Base-by-base conservation (phyloP, 2,113 vertebrate species). In the Numida meleagris region DNA sequence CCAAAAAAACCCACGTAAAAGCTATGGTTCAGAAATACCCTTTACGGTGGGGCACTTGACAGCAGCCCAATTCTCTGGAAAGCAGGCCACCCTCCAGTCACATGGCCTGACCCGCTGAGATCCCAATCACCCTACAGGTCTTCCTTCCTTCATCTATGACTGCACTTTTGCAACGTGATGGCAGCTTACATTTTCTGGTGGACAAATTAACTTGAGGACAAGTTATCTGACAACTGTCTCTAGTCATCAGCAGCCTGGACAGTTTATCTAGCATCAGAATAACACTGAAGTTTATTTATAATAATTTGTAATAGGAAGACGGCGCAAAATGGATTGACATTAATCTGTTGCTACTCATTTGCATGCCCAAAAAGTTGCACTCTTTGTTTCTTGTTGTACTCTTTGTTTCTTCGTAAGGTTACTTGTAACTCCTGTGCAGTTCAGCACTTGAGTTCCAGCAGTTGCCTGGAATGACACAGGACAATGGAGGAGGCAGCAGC, bases 1-100 rank as follows among this genome's bases (percentile, higher is more conserved):
- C 75, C 75, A 27, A 0, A 0, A 33, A 33, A 34, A 71, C 2
- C 7, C 2, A n/a, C 0, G 0, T 2, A 63, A 71, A 42, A 79
- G 27, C 53, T 57, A 36, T 9, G 25, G 16, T n/a, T 79, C 71
- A 82, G 87, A 17, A 87, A 72, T 48, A 68, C 2, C 20, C 43
- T 62, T 45, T n/a, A 24, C 2, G 27, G 57, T 67, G 2, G 9
- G 45, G 5, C 85, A 40, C 36, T 40, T 31, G 16, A 23, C 34
- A 89, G 43, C 33, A 45, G 58, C 48, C 23, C 21, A 5, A 3
- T 29, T 70, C 38, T 77, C 42, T 1, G 2, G 20, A 74, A 74
- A 36, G 33, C 83, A 61, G 59, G 43, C 63, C 84, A 25, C 40
- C 31, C 55, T 92, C 68, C 50, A 77, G 12, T 48, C 67, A 34